Base-by-base conservation (phyloP, 1,140 invertebrate genomes). In the Reticulitermes speratus region DNA sequence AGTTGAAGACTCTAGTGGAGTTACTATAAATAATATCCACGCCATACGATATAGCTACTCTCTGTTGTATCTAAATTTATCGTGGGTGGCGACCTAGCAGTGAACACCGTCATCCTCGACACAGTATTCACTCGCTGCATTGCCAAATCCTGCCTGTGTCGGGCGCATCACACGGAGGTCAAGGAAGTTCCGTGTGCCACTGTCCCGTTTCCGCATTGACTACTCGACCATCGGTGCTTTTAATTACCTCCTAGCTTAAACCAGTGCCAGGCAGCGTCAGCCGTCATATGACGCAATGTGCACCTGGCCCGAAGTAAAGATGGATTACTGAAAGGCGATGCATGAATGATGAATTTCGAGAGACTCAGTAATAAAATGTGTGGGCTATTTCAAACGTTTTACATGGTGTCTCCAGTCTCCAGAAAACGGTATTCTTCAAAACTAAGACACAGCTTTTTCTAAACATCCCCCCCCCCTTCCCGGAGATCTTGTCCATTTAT, bases 141-240 rank as follows among this genome's bases (percentile, higher is more conserved):
- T 48, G 11, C 16, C 16, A 48, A 11, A 48, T 65, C 75, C 25
- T 44, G 83, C 30, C 83, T 83, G 83, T 52, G 84, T 52, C 85
- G 81, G 87, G 45, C 12, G 52, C 82, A 87, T 83, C 30, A 84
- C 52, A 82, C 52, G n/a, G 44, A 86, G n/a, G 48, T 48, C 30
- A 84, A 45, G 48, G 48, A 44, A 84, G 83, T 84, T 44, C 44
- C 32, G 83, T 84, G 83, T 45, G 14, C 23, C 48, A 52, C 48
- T 84, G 83, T 84, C 59, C 59, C 59, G 19, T 65, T 65, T 65
- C 21, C 19, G 59, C 59, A 23, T 9, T 23, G 8, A 0, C 59
- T 23, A 65, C 59, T 65, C 21, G 12, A 1, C 25, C 59, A 59
- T 59, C 21, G 55, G 14, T 59, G 14, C 55, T 59, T 59, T 59